Base-by-base conservation (phyloP, 2,113 vertebrate species). In the Melanocharis versteri region DNA sequence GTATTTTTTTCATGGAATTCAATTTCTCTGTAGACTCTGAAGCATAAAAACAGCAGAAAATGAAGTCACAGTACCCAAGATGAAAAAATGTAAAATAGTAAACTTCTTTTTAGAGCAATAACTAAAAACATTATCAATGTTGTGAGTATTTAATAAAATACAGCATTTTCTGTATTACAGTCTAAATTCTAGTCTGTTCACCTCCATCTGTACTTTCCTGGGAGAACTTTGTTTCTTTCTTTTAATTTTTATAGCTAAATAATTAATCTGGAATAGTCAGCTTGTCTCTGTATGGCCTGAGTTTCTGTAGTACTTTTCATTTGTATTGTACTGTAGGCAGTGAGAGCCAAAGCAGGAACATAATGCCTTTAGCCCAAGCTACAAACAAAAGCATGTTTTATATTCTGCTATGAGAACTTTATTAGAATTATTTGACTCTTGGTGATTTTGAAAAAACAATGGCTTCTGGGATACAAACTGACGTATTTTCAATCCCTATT, bases 1-100 rank as follows among this genome's bases (percentile, higher is more conserved):
- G 11, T 37, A 70, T 89, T 94, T 95, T 90, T 91, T 87, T 93
- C 30, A 73, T 26, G 24, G 27, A 92, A 78, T 91, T 93, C 40
- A 94, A 80, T 80, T 92, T 31, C n/a, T 83, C 35, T 92, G 15
- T 33, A 81, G 89, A 89, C 39, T 90, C 84, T 58, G 68, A 92
- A 92, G 58, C 58, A 66, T 61, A 92, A 90, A 37, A 79, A 31
- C 45, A 91, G 30, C 33, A 91, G 44, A 75, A 95, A 93, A 90
- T 77, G n/a, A n/a, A 89, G 60, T 93, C 70, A 93, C 24, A 66
- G 20, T 51, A 82, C 7, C 39, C 31, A 75, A 69, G 66, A 72
- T 61, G 56, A 75, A 87, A 91, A 90, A 90, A 70, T 37, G 10
- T 76, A 57, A 86, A 89, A 73, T 15, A 61, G 7, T 47, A 79